Evolutionary conservation across 2,888 invertebrate genomes (phyloP), one percentile per base, ranked within the genome.

Genomic region (Anthoptus insignis): DNA sequence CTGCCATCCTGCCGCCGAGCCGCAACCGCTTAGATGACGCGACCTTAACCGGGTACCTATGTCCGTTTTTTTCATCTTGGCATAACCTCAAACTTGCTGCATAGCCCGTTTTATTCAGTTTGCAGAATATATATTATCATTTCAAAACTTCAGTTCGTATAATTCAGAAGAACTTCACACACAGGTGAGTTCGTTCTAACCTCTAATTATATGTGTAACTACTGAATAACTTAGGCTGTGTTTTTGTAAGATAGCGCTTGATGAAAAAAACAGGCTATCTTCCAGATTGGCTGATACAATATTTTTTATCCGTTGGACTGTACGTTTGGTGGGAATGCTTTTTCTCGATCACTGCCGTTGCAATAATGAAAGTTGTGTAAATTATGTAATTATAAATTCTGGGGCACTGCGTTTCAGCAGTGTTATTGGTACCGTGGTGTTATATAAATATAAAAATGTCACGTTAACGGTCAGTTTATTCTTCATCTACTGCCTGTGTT

Each of bases 1-100:
- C n/a, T n/a, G n/a, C 56, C 70, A 66, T 69, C 69, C 56, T 71
- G 70, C 71, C 73, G 68, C 70, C 76, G 71, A n/a, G 53, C 53
- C 53, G 60, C 52, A 56, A 42, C 56, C n/a, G 39, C 52, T 52
- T 60, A 53, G 56, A 59, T 14, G 3, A 22, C 54, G 61, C 37
- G 54, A 61, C 54, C 54, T 54, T 60, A 32, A 21, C 47, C 45
- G n/a, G n/a, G n/a, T n/a, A n/a, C n/a, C n/a, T n/a, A n/a, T n/a
- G n/a, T n/a, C n/a, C n/a, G n/a, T n/a, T n/a, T n/a, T n/a, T n/a
- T n/a, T n/a, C n/a, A n/a, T n/a, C n/a, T n/a, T n/a, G n/a, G n/a
- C n/a, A n/a, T n/a, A n/a, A n/a, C n/a, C n/a, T n/a, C n/a, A n/a
- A n/a, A n/a, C n/a, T n/a, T n/a, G n/a, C n/a, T n/a, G n/a, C n/a